Base-by-base conservation (phyloP, 2,797 vertebrate genomes). In the Urophycis tenuis region DNA sequence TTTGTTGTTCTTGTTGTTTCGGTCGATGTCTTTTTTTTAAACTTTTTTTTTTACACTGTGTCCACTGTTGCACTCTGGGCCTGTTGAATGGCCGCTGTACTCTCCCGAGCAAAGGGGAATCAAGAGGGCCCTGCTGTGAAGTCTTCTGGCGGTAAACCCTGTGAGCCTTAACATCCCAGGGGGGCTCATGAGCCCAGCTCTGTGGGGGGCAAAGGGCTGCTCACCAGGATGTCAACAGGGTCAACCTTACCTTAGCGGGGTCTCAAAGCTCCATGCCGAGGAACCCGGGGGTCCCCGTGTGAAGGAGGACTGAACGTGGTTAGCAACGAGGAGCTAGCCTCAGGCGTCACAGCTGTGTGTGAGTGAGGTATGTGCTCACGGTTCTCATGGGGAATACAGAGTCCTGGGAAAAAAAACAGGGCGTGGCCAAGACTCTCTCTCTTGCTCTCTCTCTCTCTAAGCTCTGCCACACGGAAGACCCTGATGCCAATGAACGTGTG, bases 261-360 rank as follows among this genome's bases (percentile, higher is more conserved):
- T 34, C 64, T 32, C 35, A 53, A 53, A 53, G 49, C 49, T 5
- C 64, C 32, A 34, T 76, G 79, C 80, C 77, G 75, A 75, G 31
- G 49, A 25, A 25, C n/a, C n/a, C n/a, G n/a, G 35, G 9, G 35
- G 4, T 41, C 41, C 41, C 41, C 41, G 41, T 19, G 41, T 49
- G 41, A 49, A 36, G 41, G 41, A 49, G 41, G 15, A 49, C 41
- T 49, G 2, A 49, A 19, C 41, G 19, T 19, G 41, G 41, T 49
- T 49, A 49, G 41, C 39, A 64, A 78, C 33, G 49, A 80, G 79
- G 53, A 64, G 84, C 77, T 79, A 73, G 71, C 85, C 87, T 81
- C 69, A 60, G 82, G 32, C 7, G 15, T n/a, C 72, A 69, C 71
- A 45, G 71, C 67, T 71, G 39, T 86, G 87, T 90, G 88, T 86